These are phyloP conservation scores for Omphaloscelis lunosa DNA, from an alignment of 2,888 invertebrate species.

Conservation along the genomic window DNA sequence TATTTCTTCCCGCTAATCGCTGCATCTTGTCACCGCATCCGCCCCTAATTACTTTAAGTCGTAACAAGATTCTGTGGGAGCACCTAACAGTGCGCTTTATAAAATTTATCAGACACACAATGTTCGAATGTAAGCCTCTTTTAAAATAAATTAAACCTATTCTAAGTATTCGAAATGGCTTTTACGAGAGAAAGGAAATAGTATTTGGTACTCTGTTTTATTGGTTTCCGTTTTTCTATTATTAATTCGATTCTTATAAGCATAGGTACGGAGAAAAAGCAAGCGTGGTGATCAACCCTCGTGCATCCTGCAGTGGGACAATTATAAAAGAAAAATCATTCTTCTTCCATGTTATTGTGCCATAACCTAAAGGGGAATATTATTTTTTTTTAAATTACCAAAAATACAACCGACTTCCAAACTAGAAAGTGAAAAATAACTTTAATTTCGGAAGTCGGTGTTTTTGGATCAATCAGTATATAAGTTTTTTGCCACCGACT, in stretches of 20 bases:
- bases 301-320: too few species aligned
- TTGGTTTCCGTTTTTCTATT: background rate
- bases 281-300: background rate
- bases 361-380: too few species aligned
- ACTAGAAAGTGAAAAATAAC: too few species aligned
- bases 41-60: slow-evolving; percentile 28
- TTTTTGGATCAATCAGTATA: too few species aligned
- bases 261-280: background rate
- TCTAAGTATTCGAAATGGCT: slow-evolving; percentile 30
- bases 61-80: slow-evolving; percentile 58
- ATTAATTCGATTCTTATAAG: background rate
- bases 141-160: slow-evolving; percentile 56
- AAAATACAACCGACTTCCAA: too few species aligned
- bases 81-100: slow-evolving; percentile 28
- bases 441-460: too few species aligned
- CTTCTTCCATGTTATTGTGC: too few species aligned
- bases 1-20: slow-evolving; percentile 25
- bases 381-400: too few species aligned
- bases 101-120: slow-evolving; percentile 36
- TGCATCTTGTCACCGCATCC: slow-evolving; percentile 11
- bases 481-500: too few species aligned
- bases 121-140: slow-evolving; percentile 51
- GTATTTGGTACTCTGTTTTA: slow-evolving; percentile 12
- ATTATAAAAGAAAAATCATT: too few species aligned
- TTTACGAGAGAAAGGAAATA: slow-evolving; percentile 33